Conservation (phyloP, 2,113 vertebrate species). For the Sylvilagus bachmani region DNA sequence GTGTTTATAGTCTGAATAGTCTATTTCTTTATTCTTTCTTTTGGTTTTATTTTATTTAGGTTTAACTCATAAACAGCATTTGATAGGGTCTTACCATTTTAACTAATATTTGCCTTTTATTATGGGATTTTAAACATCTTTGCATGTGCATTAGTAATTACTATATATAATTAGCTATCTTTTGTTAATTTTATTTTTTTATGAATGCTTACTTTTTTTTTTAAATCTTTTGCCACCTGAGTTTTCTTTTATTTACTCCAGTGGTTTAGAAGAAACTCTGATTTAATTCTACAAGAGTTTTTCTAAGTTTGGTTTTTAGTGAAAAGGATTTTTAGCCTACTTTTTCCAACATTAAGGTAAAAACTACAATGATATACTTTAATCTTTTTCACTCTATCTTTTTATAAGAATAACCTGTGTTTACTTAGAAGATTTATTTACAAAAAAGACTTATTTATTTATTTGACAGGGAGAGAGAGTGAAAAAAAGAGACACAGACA, state of each 20-base stretch:
- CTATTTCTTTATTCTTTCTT: not conserved
- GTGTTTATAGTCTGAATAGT: not conserved
- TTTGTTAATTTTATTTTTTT: not conserved
- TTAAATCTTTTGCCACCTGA: not conserved
- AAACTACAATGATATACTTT: not conserved
- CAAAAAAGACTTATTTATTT: no score
- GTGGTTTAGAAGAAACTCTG: not conserved
- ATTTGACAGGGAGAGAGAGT: no score
- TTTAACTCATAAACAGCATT: not conserved
- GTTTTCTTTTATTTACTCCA: not conserved
- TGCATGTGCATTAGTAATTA: not conserved
- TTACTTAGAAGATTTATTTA: no score
- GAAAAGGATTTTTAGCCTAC: not conserved
- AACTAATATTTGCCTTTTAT: not conserved
- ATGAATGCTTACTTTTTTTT: not conserved
- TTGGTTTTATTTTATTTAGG: not conserved
- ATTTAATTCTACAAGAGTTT: not conserved
- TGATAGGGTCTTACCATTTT: not conserved
- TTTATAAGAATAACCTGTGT: not conserved
- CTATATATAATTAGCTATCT: not conserved
- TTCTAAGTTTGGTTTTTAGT: not conserved
- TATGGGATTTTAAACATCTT: not conserved
- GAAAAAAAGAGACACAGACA: no score
- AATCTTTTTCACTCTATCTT: not conserved
- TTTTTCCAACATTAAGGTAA: not conserved